Evolutionary conservation across 2,797 vertebrate genomes (phyloP), one percentile per base, ranked within the genome.

Genomic region (Salarias fasciatus): DNA sequence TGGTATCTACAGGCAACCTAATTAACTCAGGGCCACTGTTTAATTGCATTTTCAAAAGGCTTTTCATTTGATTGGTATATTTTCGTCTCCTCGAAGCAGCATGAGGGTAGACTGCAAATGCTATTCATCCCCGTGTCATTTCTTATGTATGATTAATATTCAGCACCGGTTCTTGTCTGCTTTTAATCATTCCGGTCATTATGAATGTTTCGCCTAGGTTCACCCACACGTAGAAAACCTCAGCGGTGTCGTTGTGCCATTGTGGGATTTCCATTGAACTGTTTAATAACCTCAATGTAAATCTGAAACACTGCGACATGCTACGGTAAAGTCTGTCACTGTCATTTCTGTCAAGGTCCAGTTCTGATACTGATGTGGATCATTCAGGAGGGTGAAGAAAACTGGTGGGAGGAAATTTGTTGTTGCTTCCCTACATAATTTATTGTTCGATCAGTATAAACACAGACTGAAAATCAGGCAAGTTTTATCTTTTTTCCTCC

Each of bases 1-100:
- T 53, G 75, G 69, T 86, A 87, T 89, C 78, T 80, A 80, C 71
- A 65, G 76, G 75, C 83, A 85, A 61, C 72, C 76, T 87, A 80
- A 92, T 91, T 88, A 88, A 85, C 72, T 72, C 69, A 65, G 43
- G 71, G 63, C 71, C 38, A 40, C 46, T 63, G 61, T 81, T 87
- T 84, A 90, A 91, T 91, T 89, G 78, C 66, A 69, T 88, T 87
- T 89, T 85, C 62, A 80, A 73, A 83, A 72, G 67, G 53, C 69
- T 75, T 88, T 87, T 86, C 50, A 72, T 83, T 73, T 84, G 69
- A 85, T 75, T 69, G 76, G 65, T 88, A 53, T 76, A 75, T 80
- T 82, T 87, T 85, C 29, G 42, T 69, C 61, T 68, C 77, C 60
- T 74, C 64, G 47, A 63, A 62, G 59, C 15, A 36, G 64, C 54